Evolutionary conservation across 92 coral and sea anemone species (phyloP).

Genomic region (Phenganax marumi): DNA sequence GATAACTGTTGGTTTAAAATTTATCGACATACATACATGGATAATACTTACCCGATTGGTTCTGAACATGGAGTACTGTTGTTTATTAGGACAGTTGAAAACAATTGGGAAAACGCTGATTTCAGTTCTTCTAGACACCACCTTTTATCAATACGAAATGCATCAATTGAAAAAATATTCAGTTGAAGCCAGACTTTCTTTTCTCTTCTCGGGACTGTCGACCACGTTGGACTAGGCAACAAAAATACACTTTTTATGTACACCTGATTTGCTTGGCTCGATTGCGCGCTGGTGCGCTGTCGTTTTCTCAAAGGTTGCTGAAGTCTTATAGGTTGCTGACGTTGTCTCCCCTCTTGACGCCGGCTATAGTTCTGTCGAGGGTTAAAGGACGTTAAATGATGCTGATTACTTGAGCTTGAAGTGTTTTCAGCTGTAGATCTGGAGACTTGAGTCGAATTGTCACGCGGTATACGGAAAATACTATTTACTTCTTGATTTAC

Average conservation of each 20-base stretch:
- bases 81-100: background rate
- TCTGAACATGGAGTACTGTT: background rate
- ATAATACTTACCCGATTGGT: slow-evolving; percentile 5
- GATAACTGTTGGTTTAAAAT: too few relatives aligned
- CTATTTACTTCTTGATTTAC: slow-evolving; percentile 11
- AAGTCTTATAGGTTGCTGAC: background rate
- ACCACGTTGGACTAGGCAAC: slow-evolving; percentile 9
- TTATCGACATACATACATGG: background rate
- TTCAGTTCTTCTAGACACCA: background rate
- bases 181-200: background rate
- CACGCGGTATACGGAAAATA: slow-evolving; percentile 15
- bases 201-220: slow-evolving; percentile 17
- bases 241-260: background rate
- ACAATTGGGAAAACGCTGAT: background rate
- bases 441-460: background rate
- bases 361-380: background rate
- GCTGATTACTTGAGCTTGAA: background rate
- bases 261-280: slow-evolving; percentile 1
- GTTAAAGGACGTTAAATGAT: background rate
- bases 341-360: background rate
- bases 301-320: background rate
- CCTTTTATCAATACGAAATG: slow-evolving; percentile 12
- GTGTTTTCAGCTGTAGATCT: background rate
- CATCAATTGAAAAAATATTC: background rate
- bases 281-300: background rate